Conservation (phyloP, 1,140 invertebrate species). For the Aphaenogaster rudis region DNA sequence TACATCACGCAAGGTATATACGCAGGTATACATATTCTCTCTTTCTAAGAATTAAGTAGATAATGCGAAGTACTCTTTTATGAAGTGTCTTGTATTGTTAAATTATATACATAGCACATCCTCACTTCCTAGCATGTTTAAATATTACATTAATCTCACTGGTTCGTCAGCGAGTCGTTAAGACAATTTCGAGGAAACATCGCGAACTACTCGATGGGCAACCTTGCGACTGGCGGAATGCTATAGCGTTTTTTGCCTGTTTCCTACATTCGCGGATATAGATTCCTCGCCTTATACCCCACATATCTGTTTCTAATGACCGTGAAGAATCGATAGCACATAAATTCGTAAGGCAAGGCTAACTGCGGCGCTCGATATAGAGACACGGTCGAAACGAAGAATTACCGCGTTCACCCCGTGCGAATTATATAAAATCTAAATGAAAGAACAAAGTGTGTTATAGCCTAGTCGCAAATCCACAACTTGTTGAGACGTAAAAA, state of each 20-base stretch:
- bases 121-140: conserved; percentile 2
- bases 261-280: conserved; percentile 44
- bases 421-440: conserved; percentile 22
- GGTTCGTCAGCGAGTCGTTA: conserved; percentile 20
- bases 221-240: conserved; percentile 22
- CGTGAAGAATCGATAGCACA: conserved; percentile 74
- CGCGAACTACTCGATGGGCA: background rate
- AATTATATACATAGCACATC: no score
- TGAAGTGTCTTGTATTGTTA: background rate
- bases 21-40: background rate
- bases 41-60: background rate
- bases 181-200: conserved; percentile 18
- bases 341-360: conserved; percentile 73
- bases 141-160: conserved; percentile 30
- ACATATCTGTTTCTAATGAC: conserved; percentile 71
- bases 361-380: conserved; percentile 70
- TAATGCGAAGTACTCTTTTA: background rate
- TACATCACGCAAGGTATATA: background rate
- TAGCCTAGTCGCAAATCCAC: background rate
- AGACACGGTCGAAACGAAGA: conserved; percentile 31
- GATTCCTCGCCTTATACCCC: conserved; percentile 69
- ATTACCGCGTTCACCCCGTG: background rate
- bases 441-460: background rate
- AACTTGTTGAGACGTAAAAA: background rate
- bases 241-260: conserved; percentile 45